Percentiles rank a stretch among this genome's conserved stretches.
These are phyloP conservation scores for Anabacerthia variegaticeps DNA, from an alignment of 2,797 vertebrate species.

Conservation along the genomic window DNA sequence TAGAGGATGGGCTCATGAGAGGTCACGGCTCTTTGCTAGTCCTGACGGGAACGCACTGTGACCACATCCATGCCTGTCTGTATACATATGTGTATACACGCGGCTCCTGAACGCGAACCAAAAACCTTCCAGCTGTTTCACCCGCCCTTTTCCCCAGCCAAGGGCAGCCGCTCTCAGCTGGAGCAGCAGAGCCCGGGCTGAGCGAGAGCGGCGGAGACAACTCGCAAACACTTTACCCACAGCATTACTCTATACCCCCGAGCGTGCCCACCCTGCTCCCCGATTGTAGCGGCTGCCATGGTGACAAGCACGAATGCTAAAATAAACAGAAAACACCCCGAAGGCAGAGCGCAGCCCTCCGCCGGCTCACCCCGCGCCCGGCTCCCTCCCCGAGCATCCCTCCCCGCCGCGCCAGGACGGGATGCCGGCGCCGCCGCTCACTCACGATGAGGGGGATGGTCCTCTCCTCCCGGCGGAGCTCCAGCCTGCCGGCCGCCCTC, in stretches of 20 bases:
- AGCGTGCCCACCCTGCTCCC: not conserved
- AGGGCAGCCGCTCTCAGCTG: not conserved
- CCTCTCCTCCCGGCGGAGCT: constrained; percentile 88
- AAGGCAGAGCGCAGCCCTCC: not conserved
- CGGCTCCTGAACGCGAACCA: not conserved
- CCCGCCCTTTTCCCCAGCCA: not conserved
- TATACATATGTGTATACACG: rapidly evolving
- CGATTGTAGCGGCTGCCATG: constrained; percentile 73
- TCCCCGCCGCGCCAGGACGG: not conserved
- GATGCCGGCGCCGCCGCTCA: constrained; percentile 29
- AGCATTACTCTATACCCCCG: not conserved
- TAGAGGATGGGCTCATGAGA: not conserved
- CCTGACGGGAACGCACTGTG: not conserved
- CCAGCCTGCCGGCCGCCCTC: constrained; percentile 81
- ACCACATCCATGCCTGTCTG: too few species aligned
- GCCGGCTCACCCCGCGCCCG: not conserved
- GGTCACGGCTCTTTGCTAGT: not conserved
- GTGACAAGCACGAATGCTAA: constrained; percentile 66
- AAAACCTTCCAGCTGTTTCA: not conserved
- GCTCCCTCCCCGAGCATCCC: not conserved
- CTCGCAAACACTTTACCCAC: not conserved
- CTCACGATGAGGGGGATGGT: constrained; percentile 91
- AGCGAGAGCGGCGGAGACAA: not conserved
- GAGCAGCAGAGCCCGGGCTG: not conserved
- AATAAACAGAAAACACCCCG: constrained; percentile 51